These are phyloP conservation scores for Thinocorus orbignyianus DNA, from an alignment of 2,113 vertebrate species.

Conservation along the genomic window DNA sequence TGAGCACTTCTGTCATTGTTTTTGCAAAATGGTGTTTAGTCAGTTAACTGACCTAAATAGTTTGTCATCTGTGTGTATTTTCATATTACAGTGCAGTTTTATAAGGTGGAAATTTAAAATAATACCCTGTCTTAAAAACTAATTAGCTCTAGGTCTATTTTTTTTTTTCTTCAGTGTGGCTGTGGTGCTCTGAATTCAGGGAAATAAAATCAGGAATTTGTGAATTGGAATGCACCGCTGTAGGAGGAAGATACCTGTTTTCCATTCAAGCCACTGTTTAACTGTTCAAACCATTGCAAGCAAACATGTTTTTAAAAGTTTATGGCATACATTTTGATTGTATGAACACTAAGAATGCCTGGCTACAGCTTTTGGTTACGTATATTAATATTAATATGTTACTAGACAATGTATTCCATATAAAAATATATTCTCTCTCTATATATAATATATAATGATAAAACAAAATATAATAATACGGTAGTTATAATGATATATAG, in stretches of 20 bases:
- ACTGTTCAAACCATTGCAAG: neutral
- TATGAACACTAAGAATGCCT: neutral
- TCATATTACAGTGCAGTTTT: neutral
- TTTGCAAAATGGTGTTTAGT: neutral
- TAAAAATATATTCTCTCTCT: too few species aligned
- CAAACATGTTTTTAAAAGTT: neutral
- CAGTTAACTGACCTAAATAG: neutral
- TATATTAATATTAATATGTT: too few species aligned
- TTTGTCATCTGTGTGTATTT: neutral
- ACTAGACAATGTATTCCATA: too few species aligned
- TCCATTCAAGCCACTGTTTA: neutral
- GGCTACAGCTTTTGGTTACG: neutral
- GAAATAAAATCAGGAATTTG: constrained; percentile 34
- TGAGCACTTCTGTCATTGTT: neutral
- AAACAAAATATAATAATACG: too few species aligned
- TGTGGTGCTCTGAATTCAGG: neutral
- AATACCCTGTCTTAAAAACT: neutral
- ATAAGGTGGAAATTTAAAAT: neutral
- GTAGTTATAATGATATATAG: too few species aligned
- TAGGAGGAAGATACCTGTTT: neutral
- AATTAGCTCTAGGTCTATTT: neutral
- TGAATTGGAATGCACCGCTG: neutral
- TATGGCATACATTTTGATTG: neutral
- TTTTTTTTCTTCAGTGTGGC: neutral
- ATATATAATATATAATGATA: too few species aligned